A percentile compares a stretch with the other conserved stretches of the same genome.
Conservation (phyloP, 2,888 invertebrate genomes). For the Taphrorychus bicolor region DNA sequence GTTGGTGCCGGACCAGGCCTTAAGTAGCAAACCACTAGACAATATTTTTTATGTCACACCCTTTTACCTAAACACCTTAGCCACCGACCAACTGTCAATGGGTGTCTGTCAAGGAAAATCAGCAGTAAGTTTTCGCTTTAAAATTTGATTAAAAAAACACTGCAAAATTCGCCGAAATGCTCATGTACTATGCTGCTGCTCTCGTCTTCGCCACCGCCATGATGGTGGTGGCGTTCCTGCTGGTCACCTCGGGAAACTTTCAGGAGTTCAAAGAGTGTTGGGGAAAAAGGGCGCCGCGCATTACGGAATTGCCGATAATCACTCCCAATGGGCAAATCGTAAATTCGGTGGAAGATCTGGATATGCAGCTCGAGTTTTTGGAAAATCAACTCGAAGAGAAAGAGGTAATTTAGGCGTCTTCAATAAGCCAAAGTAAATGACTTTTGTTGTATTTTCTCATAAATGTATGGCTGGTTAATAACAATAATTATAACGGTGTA, state of each 20-base stretch:
- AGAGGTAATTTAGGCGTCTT: constrained; percentile 21
- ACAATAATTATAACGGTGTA: too few relatives aligned
- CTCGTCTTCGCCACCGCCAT: constrained; percentile 26
- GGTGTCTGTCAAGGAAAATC: background rate
- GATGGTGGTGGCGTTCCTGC: constrained; percentile 50
- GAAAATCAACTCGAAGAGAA: constrained; percentile 52
- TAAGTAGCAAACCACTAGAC: too few relatives aligned
- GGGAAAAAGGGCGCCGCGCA: constrained; percentile 36
- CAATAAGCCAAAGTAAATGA: too few relatives aligned
- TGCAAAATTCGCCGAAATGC: constrained; percentile 1
- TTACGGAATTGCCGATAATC: constrained; percentile 49
- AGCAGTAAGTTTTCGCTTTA: background rate
- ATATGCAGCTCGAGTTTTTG: constrained; percentile 52
- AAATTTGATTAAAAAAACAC: background rate
- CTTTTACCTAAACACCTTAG: too few relatives aligned
- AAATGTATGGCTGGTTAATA: too few relatives aligned
- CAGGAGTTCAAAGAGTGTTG: constrained; percentile 46
- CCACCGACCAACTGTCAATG: too few relatives aligned
- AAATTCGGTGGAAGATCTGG: constrained; percentile 53
- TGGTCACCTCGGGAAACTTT: constrained; percentile 49
- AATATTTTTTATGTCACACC: too few relatives aligned
- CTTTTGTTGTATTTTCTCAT: too few relatives aligned
- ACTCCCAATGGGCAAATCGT: constrained; percentile 49
- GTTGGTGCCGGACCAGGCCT: too few relatives aligned
- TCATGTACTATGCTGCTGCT: constrained; percentile 14